Percentiles rank a stretch among this genome's conserved stretches.
Conservation (phyloP, 2,888 invertebrate genomes). For the Cyaniris semiargus region DNA sequence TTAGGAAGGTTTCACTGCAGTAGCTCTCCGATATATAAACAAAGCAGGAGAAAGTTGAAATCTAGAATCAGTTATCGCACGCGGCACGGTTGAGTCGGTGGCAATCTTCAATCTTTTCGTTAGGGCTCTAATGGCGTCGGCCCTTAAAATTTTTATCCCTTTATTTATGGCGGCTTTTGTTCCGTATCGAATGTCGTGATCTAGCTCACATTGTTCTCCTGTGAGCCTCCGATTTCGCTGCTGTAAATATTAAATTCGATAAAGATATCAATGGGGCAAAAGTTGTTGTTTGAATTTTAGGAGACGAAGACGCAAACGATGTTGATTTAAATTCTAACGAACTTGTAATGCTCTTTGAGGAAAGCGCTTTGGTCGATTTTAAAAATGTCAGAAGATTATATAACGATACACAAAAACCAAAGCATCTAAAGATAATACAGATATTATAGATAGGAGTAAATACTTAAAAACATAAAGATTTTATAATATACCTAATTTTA, state of each 20-base stretch:
- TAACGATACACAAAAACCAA: too few species aligned
- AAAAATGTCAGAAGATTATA: too few species aligned
- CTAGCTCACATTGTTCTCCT: conserved; percentile 42
- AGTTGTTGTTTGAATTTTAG: not conserved
- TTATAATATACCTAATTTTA: not conserved
- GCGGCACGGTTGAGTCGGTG: conserved; percentile 24
- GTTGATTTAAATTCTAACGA: not conserved
- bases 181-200: conserved; percentile 61
- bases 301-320: not conserved
- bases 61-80: conserved; percentile 18
- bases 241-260: not conserved
- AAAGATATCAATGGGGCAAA: not conserved
- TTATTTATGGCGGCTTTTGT: conserved; percentile 73
- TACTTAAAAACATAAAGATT: not conserved
- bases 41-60: conserved; percentile 13
- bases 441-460: not conserved
- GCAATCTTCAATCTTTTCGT: conserved; percentile 43
- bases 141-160: conserved; percentile 77
- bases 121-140: conserved; percentile 69
- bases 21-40: not conserved
- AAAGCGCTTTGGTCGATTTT: too few species aligned
- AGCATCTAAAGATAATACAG: not conserved
- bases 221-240: not conserved
- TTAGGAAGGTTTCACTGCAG: not conserved
- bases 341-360: too few species aligned